Conservation (phyloP, 1,140 invertebrate species). For the Artemia franciscana region DNA sequence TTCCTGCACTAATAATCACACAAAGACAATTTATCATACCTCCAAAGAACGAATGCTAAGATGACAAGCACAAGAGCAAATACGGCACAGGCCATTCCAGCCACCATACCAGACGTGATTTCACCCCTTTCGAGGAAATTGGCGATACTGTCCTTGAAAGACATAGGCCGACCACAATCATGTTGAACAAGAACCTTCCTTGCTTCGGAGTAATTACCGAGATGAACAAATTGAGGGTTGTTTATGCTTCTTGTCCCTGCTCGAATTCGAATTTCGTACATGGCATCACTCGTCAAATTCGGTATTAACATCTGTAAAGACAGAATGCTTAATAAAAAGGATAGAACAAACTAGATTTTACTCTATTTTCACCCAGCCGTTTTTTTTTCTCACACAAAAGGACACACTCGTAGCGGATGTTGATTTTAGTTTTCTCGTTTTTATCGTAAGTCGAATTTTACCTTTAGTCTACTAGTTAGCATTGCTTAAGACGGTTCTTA, state of each 20-base stretch:
- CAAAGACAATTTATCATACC: too few relatives aligned
- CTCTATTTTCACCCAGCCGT: neutral
- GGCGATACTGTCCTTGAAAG: constrained; percentile 28
- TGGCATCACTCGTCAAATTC: constrained; percentile 43
- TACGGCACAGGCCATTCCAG: constrained; percentile 42
- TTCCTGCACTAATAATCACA: too few relatives aligned
- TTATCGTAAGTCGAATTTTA: too few relatives aligned
- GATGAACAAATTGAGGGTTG: constrained; percentile 32
- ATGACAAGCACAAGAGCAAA: constrained; percentile 43
- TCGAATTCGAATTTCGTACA: constrained; percentile 46
- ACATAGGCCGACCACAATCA: constrained; percentile 25
- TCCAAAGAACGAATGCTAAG: constrained; percentile 46
- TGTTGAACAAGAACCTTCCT: constrained; percentile 35
- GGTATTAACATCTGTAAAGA: constrained; percentile 35
- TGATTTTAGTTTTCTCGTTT: too few relatives aligned
- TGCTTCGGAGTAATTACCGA: constrained; percentile 36
- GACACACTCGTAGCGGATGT: too few relatives aligned
- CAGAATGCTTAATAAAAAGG: neutral
- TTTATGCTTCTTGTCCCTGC: constrained; percentile 41
- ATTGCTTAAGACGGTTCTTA: too few relatives aligned
- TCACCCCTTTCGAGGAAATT: constrained; percentile 28
- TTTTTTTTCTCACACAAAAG: too few relatives aligned
- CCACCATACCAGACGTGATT: constrained; percentile 42
- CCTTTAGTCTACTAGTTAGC: too few relatives aligned
- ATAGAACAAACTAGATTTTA: neutral